Conservation (phyloP, 1,140 invertebrate species). For the Anoplolepis gracilipes region DNA sequence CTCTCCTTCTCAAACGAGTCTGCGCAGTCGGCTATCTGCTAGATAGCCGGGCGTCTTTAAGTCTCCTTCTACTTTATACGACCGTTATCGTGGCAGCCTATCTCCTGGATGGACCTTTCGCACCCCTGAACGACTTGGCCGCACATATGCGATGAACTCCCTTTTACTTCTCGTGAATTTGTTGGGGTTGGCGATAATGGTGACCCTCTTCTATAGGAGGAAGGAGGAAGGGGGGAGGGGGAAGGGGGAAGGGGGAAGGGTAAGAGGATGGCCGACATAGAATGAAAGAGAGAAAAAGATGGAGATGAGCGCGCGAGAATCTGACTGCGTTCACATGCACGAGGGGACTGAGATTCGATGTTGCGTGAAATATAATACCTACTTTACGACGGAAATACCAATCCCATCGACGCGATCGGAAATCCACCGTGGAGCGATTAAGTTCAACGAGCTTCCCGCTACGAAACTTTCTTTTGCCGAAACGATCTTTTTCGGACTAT, state of each 20-base stretch:
- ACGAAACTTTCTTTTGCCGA: conserved; percentile 22
- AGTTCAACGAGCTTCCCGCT: conserved; percentile 36
- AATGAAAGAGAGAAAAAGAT: conserved; percentile 57
- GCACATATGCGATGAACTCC: conserved; percentile 76
- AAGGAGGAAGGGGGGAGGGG: too few relatives aligned
- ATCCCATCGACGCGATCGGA: conserved; percentile 34
- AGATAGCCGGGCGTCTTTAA: conserved; percentile 67
- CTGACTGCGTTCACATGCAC: conserved; percentile 49
- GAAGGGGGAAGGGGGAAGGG: neutral
- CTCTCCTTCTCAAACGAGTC: conserved; percentile 56
- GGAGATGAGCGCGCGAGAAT: conserved; percentile 56
- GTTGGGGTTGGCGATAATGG: conserved; percentile 74
- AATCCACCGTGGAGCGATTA: conserved; percentile 50
- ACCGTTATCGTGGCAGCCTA: conserved; percentile 71
- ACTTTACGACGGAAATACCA: conserved; percentile 58
- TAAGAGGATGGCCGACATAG: conserved; percentile 4
- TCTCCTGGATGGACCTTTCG: conserved; percentile 74
- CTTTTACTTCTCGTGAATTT: conserved; percentile 75
- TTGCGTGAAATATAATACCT: conserved; percentile 69
- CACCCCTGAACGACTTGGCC: conserved; percentile 68
- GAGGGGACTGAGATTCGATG: conserved; percentile 59
- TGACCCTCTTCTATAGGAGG: conserved; percentile 70
- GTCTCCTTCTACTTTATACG: conserved; percentile 70
- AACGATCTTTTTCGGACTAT: neutral
- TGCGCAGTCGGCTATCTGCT: conserved; percentile 35